phyloP scores from a whole-genome alignment of 2,113 vertebrate species.

The Actenoides lindsayi region DNA sequence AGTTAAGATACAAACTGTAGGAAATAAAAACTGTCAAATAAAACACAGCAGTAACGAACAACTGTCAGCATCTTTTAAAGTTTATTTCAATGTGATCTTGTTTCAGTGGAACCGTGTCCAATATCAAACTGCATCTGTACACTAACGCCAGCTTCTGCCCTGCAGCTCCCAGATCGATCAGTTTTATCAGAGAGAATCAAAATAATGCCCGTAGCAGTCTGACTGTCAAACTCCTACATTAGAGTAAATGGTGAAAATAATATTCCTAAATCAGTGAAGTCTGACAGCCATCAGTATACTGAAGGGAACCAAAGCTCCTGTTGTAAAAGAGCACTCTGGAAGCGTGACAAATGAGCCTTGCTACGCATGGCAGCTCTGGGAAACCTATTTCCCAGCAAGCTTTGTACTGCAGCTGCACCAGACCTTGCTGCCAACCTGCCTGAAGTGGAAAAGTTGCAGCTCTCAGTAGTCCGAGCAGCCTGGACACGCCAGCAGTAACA shows the following conservation, averaged over 20 bases:
- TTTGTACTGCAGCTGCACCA: not conserved
- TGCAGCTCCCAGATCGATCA: not conserved
- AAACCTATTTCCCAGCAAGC: not conserved
- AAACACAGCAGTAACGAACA: not conserved
- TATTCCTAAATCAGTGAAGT: not conserved
- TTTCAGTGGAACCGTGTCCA: not conserved
- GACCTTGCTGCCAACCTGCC: not conserved
- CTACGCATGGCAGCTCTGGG: not conserved
- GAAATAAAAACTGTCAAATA: not conserved
- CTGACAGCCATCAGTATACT: not conserved
- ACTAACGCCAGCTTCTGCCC: not conserved
- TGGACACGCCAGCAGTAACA: not conserved
- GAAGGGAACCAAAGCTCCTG: not conserved
- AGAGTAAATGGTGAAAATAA: not conserved
- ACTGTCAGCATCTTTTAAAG: not conserved
- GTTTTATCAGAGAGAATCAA: not conserved
- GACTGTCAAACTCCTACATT: not conserved
- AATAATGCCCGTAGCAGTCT: accelerated
- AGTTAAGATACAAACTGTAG: not conserved
- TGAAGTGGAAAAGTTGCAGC: not conserved
- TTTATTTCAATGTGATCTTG: not conserved
- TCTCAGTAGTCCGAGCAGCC: not conserved
- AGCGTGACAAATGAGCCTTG: not conserved
- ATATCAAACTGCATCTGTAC: not conserved
- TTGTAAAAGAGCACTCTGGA: not conserved